phyloP scores from a whole-genome alignment of 2,113 vertebrate species.

The Chlorodrepanis virens region DNA sequence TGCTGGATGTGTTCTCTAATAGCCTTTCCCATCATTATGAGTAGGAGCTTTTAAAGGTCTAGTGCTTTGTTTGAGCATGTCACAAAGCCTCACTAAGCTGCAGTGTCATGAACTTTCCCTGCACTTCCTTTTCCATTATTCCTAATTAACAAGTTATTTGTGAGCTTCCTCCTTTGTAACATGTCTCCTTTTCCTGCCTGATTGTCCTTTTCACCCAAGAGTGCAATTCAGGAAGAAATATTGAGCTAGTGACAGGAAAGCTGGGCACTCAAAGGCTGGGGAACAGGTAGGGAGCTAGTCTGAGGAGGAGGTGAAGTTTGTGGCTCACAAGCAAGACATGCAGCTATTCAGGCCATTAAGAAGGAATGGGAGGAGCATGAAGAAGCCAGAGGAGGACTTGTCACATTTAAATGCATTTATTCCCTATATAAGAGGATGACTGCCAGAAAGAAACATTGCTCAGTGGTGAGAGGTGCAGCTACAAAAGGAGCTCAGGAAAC shows the following conservation, averaged over 20 bases:
- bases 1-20: background rate
- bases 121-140: constrained; percentile 17
- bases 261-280: background rate
- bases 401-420: background rate
- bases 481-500: background rate
- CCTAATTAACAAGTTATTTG: constrained; percentile 5
- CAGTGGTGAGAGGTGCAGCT: background rate
- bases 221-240: background rate
- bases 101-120: background rate
- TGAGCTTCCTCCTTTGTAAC: background rate
- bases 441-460: background rate
- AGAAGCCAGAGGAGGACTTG: background rate
- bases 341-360: background rate
- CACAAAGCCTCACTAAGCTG: background rate
- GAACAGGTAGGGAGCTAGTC: background rate
- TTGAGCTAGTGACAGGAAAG: background rate
- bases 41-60: background rate
- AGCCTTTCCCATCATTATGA: background rate
- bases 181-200: background rate
- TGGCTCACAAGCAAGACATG: background rate
- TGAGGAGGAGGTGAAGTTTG: background rate
- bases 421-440: background rate
- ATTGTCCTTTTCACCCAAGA: constrained; percentile 9
- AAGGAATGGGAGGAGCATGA: background rate
- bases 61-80: background rate